Evolutionary conservation across 2,113 vertebrate species (phyloP), one percentile per base, ranked within the genome.

Genomic region (Sarotherodon lohbergeri): DNA sequence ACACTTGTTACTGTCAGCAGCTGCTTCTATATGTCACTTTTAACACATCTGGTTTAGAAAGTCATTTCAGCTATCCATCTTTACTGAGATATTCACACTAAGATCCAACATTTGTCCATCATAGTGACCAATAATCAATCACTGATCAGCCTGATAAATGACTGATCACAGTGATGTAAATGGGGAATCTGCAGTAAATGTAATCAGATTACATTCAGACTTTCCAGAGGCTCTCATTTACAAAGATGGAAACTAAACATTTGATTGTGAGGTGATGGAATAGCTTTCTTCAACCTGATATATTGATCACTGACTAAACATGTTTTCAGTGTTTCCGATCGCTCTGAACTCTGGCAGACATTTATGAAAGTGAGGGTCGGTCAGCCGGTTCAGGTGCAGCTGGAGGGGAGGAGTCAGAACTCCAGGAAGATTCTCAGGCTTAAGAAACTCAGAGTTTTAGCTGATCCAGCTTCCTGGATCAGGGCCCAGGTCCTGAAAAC

Each of bases 141-240:
- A 66, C 3, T 22, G 19, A 66, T 66, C 61, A 13, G 61, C 34
- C 32, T 39, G 17, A 66, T 66, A n/a, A 11, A 39, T 66, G 32
- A 39, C 32, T 66, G 17, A 36, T 66, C 34, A 66, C 6, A 36
- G 61, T 3, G 17, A 39, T 66, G 17, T 39, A 66, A 66, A 66
- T 39, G 34, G 10, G 2, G 4, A 66, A 11, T 66, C 19, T 66
- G 34, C 19, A 66, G 34, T 39, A 39, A 39, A 66, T 2, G 32
- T 36, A 12, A n/a, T 66, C 57, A 3, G 32, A 12, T 63, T 36
- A 36, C 59, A 63, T 16, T 17, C 39, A 41, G 39, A 41, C 39
- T 36, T 36, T 66, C 32, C 34, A 39, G 61, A 22, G 39, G 32
- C 19, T 66, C 34, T n/a, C 10, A 0, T 0, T 66, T 66, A 66